phyloP scores from a whole-genome alignment of 2,888 invertebrate genomes.

The Drosophila maculinotata region DNA sequence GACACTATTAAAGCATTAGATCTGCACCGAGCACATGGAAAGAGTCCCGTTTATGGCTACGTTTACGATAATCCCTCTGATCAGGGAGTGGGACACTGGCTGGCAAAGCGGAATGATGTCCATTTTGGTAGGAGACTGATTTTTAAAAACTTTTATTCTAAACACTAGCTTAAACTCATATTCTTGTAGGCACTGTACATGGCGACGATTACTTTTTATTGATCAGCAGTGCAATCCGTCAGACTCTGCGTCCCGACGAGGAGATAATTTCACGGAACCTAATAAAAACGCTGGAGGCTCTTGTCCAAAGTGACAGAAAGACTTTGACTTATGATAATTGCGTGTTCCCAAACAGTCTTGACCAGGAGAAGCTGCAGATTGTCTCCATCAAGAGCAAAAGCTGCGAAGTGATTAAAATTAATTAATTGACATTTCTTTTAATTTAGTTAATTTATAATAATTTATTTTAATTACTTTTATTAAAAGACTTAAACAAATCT shows the following conservation, averaged over 20 bases:
- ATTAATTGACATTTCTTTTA: too few relatives aligned
- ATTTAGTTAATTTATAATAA: too few relatives aligned
- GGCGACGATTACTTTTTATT: conserved; percentile 74
- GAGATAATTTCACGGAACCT: conserved; percentile 62
- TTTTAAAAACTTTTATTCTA: neutral
- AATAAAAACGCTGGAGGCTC: conserved; percentile 71
- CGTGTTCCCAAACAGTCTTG: conserved; percentile 59
- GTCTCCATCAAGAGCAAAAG: conserved; percentile 54
- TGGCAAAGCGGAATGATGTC: conserved; percentile 84
- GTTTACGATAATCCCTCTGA: conserved; percentile 85
- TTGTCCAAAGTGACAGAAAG: conserved; percentile 40
- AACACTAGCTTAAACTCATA: too few relatives aligned
- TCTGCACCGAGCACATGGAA: conserved; percentile 61
- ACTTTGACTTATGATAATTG: conserved; percentile 65
- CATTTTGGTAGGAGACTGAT: conserved; percentile 85
- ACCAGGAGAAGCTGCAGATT: conserved; percentile 39
- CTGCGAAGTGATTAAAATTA: conserved; percentile 32
- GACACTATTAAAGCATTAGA: conserved; percentile 88
- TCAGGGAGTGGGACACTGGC: neutral
- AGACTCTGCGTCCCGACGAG: conserved; percentile 43
- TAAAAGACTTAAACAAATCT: too few relatives aligned
- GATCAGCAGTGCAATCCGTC: conserved; percentile 29
- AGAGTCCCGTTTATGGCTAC: conserved; percentile 83
- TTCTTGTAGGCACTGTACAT: conserved; percentile 66
- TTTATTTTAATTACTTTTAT: too few relatives aligned